phyloP scores from a whole-genome alignment of 2,113 vertebrate genomes.

The Lates calcarifer region DNA sequence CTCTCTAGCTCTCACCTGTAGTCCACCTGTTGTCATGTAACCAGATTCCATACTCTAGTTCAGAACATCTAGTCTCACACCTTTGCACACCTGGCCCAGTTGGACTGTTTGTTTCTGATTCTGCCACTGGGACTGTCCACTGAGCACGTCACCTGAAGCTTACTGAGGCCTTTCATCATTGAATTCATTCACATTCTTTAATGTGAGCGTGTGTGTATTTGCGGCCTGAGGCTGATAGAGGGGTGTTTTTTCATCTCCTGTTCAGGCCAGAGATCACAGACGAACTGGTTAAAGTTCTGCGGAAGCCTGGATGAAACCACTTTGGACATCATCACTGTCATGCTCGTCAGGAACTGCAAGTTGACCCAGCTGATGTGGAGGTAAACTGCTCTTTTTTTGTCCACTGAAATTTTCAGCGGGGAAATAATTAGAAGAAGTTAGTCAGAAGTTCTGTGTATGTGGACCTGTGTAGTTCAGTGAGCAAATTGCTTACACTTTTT shows the following conservation, averaged over 20 bases:
- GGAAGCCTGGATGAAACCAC: constrained; percentile 95
- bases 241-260: not conserved
- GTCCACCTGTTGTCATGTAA: too few species aligned
- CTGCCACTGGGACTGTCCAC: too few species aligned
- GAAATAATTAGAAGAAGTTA: not conserved
- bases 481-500: constrained; percentile 17
- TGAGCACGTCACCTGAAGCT: not conserved
- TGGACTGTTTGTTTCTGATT: too few species aligned
- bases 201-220: not conserved
- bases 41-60: too few species aligned
- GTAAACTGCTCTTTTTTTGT: constrained; percentile 75
- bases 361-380: constrained; percentile 97
- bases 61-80: too few species aligned
- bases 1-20: too few species aligned
- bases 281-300: constrained; percentile 94
- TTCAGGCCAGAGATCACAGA: constrained; percentile 97
- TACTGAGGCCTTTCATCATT: not conserved
- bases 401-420: not conserved
- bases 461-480: not conserved
- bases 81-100: too few species aligned
- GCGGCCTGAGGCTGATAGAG: not conserved
- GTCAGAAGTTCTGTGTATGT: not conserved
- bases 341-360: constrained; percentile 98
- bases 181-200: not conserved
- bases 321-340: constrained; percentile 96